A percentile compares a stretch with the other conserved stretches of the same genome.
Conservation (phyloP, 2,113 vertebrate species). For the Psephotus haematonotus region DNA sequence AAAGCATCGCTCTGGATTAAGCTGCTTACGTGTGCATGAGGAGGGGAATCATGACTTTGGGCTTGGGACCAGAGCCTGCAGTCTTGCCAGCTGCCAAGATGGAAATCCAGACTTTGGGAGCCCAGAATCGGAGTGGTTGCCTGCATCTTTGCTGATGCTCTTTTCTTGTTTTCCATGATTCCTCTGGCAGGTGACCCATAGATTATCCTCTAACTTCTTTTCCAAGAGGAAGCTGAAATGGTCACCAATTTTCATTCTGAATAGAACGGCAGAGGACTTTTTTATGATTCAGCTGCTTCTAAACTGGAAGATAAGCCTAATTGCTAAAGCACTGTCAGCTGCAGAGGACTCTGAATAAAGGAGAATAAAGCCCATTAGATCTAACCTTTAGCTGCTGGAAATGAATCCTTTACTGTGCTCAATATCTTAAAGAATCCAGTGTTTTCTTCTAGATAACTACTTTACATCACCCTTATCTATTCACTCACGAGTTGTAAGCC, state of each 20-base stretch:
- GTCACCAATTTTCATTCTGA: neutral
- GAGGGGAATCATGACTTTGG: neutral
- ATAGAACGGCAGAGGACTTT: neutral
- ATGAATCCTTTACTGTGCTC: neutral
- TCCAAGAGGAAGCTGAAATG: neutral
- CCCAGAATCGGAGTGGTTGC: neutral
- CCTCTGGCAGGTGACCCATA: neutral
- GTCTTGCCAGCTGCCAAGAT: neutral
- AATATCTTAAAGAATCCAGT: neutral
- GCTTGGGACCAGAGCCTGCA: neutral
- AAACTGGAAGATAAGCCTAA: neutral
- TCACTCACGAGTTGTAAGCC: neutral
- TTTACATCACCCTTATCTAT: constrained; percentile 18
- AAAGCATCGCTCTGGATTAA: neutral
- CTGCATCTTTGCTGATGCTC: neutral
- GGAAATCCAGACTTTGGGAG: neutral
- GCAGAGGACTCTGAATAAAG: neutral
- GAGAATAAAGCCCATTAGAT: neutral
- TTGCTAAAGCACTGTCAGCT: neutral
- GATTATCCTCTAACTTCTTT: neutral
- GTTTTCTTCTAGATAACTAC: neutral
- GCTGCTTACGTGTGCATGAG: neutral
- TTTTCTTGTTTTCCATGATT: neutral
- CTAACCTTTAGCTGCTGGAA: neutral
- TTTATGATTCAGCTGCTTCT: neutral